A percentile compares a stretch with the other conserved stretches of the same genome.
phyloP scores from a whole-genome alignment of 2,113 vertebrate species.

The Neogale vison region DNA sequence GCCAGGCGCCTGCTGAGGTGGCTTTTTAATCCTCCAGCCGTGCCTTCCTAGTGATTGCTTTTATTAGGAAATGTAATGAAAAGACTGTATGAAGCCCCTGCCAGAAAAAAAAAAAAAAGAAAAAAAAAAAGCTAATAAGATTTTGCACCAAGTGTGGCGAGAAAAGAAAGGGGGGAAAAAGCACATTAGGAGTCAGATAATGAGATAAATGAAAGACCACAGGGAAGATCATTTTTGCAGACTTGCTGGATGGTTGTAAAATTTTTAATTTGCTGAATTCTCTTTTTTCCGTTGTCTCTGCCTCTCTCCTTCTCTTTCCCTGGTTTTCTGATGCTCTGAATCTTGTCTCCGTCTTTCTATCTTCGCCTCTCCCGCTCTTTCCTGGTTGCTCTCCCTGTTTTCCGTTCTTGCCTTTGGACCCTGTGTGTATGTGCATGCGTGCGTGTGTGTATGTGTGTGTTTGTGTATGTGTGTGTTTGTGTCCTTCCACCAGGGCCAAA shows the following conservation, averaged over 20 bases:
- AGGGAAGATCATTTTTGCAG: slow-evolving; percentile 78
- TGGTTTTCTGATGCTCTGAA: slow-evolving; percentile 24
- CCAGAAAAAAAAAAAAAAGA: slow-evolving; percentile 43
- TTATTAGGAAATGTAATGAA: slow-evolving; percentile 84
- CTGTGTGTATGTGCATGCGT: background rate
- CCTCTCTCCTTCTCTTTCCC: slow-evolving; percentile 39
- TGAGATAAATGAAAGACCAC: slow-evolving; percentile 81
- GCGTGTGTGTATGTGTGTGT: background rate
- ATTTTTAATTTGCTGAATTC: slow-evolving; percentile 80
- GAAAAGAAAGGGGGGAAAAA: slow-evolving; percentile 70
- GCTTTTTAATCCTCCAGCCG: slow-evolving; percentile 68
- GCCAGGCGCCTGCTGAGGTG: slow-evolving; percentile 72
- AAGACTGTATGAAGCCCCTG: slow-evolving; percentile 79
- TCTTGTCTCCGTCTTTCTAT: background rate
- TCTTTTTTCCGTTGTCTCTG: slow-evolving; percentile 41
- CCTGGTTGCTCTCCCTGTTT: background rate
- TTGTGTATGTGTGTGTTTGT: background rate
- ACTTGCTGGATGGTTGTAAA: slow-evolving; percentile 79
- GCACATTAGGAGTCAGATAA: slow-evolving; percentile 80
- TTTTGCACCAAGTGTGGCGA: slow-evolving; percentile 77
- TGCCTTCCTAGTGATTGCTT: slow-evolving; percentile 77
- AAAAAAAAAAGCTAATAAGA: slow-evolving; percentile 78
- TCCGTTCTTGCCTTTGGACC: background rate
- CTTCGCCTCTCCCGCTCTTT: background rate
- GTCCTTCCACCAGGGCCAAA: background rate